These are phyloP conservation scores for Balaenoptera acutorostrata DNA, from an alignment of 2,113 vertebrate genomes.

Conservation along the genomic window DNA sequence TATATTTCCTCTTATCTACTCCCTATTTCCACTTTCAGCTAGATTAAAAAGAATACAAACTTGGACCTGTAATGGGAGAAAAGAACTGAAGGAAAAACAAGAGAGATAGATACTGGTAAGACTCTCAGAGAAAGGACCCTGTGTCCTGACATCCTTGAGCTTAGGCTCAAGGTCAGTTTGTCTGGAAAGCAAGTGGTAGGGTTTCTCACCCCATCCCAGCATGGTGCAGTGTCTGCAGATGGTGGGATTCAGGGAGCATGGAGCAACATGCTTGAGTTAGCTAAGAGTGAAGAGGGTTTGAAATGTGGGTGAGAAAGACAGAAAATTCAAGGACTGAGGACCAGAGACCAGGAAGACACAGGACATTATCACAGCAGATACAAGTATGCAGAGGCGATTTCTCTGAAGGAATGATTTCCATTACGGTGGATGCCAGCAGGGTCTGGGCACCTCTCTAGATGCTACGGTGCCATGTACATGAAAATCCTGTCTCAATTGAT, in stretches of 20 bases:
- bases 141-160: background rate
- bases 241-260: background rate
- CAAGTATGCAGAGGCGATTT: background rate
- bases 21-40: background rate
- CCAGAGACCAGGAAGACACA: background rate
- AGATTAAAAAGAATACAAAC: background rate
- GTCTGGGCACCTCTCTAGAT: background rate
- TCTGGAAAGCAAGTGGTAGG: background rate
- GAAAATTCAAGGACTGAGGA: background rate
- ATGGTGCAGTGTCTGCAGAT: fast-evolving
- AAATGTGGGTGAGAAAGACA: background rate
- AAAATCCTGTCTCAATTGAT: background rate
- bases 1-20: background rate
- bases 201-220: background rate
- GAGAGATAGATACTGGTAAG: background rate
- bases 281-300: background rate
- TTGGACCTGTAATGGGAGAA: background rate
- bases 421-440: background rate
- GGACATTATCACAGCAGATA: background rate
- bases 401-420: background rate
- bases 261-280: background rate
- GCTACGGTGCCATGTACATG: fast-evolving
- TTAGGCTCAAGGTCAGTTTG: background rate
- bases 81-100: background rate
- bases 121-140: background rate